Evolutionary conservation across 2,797 vertebrate species (phyloP).

Genomic region (Muscicapa comitata): DNA sequence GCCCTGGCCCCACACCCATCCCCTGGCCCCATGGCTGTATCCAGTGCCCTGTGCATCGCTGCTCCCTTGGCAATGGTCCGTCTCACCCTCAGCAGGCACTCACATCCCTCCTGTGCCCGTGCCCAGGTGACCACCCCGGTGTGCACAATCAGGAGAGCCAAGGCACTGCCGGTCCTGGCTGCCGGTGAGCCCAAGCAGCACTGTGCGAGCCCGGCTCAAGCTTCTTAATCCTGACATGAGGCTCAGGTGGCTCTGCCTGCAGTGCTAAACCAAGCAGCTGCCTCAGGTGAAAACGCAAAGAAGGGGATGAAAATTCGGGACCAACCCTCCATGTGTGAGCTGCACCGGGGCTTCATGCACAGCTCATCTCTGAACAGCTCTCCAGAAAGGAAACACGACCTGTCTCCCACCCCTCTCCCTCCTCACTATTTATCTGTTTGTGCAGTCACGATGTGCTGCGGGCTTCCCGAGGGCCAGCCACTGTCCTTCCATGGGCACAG

Average conservation of each 20-base stretch:
- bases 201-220: not conserved
- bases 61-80: accelerated
- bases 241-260: not conserved
- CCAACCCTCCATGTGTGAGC: not conserved
- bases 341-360: accelerated
- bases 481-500: not conserved
- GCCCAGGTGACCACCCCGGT: accelerated
- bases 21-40: accelerated
- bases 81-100: not conserved
- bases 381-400: not conserved
- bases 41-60: accelerated
- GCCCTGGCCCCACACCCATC: accelerated
- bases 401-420: not conserved
- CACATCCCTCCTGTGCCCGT: accelerated
- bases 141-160: accelerated
- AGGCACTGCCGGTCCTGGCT: accelerated
- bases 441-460: accelerated
- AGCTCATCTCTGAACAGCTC: not conserved
- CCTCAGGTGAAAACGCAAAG: not conserved
- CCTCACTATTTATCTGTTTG: not conserved
- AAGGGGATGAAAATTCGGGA: not conserved
- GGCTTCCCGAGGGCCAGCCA: not conserved
- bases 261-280: not conserved
- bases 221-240: not conserved
- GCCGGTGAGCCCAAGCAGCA: accelerated